Percentiles rank a stretch among this genome's conserved stretches.
phyloP scores from a whole-genome alignment of 2,888 invertebrate genomes.

The Lepidochitona cinerea region DNA sequence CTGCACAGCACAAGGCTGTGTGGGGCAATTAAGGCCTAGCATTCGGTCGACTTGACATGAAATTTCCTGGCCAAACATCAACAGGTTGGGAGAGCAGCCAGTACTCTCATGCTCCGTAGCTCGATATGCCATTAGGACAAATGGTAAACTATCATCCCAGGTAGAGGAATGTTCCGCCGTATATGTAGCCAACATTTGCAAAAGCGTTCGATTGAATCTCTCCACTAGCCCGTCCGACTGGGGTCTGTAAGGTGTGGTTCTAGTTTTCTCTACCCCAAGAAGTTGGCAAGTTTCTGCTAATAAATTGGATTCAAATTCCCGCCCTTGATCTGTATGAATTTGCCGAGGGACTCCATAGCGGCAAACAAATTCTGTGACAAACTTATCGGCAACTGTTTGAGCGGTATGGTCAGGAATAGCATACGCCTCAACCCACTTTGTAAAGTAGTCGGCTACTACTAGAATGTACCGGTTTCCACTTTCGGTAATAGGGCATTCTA shows the following conservation, averaged over 20 bases:
- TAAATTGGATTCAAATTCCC: neutral
- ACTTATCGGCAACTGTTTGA: neutral
- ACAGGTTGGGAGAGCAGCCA: neutral
- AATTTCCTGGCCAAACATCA: neutral
- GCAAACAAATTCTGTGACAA: neutral
- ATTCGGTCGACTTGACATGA: neutral
- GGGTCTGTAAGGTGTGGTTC: neutral
- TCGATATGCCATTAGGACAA: neutral
- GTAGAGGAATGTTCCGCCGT: neutral
- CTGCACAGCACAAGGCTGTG: neutral
- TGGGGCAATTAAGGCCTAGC: neutral
- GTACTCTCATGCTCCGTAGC: neutral
- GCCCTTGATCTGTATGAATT: neutral
- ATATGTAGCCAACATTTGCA: neutral
- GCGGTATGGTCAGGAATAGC: neutral
- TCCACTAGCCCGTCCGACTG: neutral
- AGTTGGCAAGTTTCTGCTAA: neutral
- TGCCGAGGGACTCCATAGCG: neutral
- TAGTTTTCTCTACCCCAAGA: neutral
- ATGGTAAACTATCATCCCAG: neutral
- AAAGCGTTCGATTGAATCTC: neutral
- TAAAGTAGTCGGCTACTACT: neutral
- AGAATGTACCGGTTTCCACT: neutral
- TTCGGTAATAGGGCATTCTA: neutral
- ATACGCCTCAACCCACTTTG: neutral